phyloP scores from a whole-genome alignment of 2,888 invertebrate species.

The Cynaeus angustus region DNA sequence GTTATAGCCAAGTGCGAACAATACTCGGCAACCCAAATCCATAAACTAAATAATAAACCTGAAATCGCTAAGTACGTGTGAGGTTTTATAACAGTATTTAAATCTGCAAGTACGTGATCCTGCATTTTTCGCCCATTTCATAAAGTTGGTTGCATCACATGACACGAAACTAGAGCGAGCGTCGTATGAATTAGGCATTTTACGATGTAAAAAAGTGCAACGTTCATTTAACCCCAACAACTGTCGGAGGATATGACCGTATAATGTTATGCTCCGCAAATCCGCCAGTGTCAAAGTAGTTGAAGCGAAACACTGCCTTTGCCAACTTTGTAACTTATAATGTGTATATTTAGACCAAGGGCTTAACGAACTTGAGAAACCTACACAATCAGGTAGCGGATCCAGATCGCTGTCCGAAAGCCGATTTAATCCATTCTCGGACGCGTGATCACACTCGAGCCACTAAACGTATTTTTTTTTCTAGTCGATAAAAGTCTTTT shows the following conservation, averaged over 20 bases:
- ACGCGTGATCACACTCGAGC: neutral
- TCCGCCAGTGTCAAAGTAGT: slow-evolving; percentile 47
- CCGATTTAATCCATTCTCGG: slow-evolving; percentile 10
- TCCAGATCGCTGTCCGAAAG: slow-evolving; percentile 27
- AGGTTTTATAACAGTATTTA: slow-evolving; percentile 34
- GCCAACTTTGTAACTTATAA: slow-evolving; percentile 49
- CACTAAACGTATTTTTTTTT: neutral
- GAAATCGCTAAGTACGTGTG: slow-evolving; percentile 38
- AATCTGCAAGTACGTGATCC: slow-evolving; percentile 30
- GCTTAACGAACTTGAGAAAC: slow-evolving; percentile 33
- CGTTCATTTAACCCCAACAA: slow-evolving; percentile 25
- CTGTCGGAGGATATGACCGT: slow-evolving; percentile 27
- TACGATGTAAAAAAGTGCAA: slow-evolving; percentile 22
- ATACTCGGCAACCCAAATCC: neutral
- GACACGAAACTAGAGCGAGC: slow-evolving; percentile 8
- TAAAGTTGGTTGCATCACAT: slow-evolving; percentile 16
- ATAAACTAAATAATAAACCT: slow-evolving; percentile 41
- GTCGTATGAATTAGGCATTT: slow-evolving; percentile 17
- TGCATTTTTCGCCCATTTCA: slow-evolving; percentile 38
- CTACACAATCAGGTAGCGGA: slow-evolving; percentile 38
- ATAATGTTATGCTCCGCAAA: slow-evolving; percentile 49
- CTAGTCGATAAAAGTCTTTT: too few relatives aligned
- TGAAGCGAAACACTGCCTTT: slow-evolving; percentile 46
- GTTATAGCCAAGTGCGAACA: slow-evolving; percentile 22
- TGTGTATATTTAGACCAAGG: slow-evolving; percentile 43